Evolutionary conservation across 2,113 vertebrate species (phyloP).

Genomic region (Tauraco erythrolophus): DNA sequence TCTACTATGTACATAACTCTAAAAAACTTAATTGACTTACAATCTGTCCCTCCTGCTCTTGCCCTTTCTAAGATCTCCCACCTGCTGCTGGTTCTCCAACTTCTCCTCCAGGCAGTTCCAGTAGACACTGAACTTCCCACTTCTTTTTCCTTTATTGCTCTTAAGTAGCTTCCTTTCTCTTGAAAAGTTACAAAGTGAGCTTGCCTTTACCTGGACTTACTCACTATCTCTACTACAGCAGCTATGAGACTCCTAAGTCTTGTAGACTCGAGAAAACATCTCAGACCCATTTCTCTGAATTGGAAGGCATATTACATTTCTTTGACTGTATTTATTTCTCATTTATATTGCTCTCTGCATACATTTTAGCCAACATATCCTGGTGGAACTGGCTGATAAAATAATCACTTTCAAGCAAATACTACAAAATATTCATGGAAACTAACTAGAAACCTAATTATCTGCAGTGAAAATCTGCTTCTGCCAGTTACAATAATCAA

Average conservation of each 20-base stretch:
- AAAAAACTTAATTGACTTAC: not conserved
- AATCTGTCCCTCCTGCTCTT: not conserved
- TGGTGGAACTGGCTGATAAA: not conserved
- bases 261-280: not conserved
- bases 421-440: not conserved
- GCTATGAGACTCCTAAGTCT: not conserved
- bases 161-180: not conserved
- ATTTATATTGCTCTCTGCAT: not conserved
- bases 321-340: not conserved
- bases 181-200: not conserved
- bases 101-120: not conserved
- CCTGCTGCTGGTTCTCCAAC: not conserved
- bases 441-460: not conserved
- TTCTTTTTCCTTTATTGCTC: not conserved
- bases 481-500: accelerated
- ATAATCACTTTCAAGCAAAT: not conserved
- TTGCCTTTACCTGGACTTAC: not conserved
- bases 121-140: not conserved
- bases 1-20: not conserved
- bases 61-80: not conserved
- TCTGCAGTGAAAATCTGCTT: not conserved
- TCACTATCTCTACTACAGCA: not conserved
- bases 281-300: not conserved
- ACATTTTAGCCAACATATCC: not conserved
- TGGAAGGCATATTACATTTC: not conserved